These are phyloP conservation scores for Petromus typicus DNA, from an alignment of 2,113 vertebrate species.

Conservation along the genomic window DNA sequence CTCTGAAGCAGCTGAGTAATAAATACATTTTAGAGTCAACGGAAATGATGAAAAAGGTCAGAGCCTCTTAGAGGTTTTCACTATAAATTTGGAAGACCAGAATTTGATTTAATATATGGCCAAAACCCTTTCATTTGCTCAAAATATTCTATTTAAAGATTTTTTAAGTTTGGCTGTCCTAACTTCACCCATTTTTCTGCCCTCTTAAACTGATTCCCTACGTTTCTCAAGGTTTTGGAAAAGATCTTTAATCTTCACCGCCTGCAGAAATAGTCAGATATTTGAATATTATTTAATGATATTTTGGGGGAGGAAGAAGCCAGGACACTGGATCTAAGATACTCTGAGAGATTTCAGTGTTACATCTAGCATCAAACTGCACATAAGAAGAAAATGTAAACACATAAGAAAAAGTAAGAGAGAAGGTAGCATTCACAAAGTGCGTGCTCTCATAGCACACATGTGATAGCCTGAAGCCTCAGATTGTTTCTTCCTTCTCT, in stretches of 20 bases:
- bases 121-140: not conserved
- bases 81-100: not conserved
- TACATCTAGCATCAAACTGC: slow-evolving; percentile 76
- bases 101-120: not conserved
- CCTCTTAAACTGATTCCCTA: slow-evolving; percentile 46
- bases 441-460: slow-evolving; percentile 73
- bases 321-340: slow-evolving; percentile 77
- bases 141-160: slow-evolving; percentile 36
- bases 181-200: not conserved
- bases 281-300: slow-evolving; percentile 64
- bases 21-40: not conserved
- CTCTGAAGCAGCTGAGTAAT: slow-evolving; percentile 22
- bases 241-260: slow-evolving; percentile 63
- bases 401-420: slow-evolving; percentile 66
- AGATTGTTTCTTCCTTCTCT: slow-evolving; percentile 78
- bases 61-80: not conserved
- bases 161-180: slow-evolving; percentile 11
- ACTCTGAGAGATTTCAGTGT: slow-evolving; percentile 71
- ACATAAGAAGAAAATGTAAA: slow-evolving; percentile 59
- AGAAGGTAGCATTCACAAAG: slow-evolving; percentile 69
- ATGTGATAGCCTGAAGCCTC: slow-evolving; percentile 65
- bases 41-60: not conserved
- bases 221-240: slow-evolving; percentile 54
- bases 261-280: slow-evolving; percentile 33
- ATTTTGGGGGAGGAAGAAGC: slow-evolving; percentile 54